phyloP scores from a whole-genome alignment of 2,797 vertebrate species.

The Liasis olivaceus region DNA sequence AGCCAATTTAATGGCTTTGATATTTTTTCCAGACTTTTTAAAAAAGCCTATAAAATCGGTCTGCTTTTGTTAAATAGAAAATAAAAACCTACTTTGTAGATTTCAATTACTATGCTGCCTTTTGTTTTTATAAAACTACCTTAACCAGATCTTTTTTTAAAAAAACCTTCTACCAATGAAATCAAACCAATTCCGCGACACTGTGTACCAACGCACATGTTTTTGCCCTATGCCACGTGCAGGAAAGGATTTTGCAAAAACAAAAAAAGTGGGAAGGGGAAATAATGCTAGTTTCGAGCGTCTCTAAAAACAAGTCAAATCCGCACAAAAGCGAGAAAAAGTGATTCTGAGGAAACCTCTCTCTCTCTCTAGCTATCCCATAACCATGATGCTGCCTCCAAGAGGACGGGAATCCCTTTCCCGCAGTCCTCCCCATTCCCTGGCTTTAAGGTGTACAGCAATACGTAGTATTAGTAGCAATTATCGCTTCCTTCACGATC shows the following conservation, averaged over 20 bases:
- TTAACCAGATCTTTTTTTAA: background rate
- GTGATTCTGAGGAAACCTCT: background rate
- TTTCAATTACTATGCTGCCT: background rate
- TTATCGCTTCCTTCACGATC: background rate
- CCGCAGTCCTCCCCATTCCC: background rate
- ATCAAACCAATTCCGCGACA: background rate
- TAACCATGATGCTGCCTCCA: background rate
- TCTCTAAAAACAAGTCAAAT: background rate
- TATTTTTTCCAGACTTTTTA: background rate
- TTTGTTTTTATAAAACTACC: background rate
- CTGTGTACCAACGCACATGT: no score
- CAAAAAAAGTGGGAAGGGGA: background rate
- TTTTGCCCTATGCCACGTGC: background rate
- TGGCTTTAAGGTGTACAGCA: background rate
- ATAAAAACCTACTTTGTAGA: background rate
- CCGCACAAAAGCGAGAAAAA: background rate
- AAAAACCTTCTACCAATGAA: background rate
- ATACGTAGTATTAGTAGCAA: background rate
- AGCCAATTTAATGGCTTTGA: background rate
- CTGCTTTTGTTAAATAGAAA: background rate
- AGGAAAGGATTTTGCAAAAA: background rate
- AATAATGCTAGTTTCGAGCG: background rate
- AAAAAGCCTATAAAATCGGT: background rate
- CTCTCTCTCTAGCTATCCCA: background rate
- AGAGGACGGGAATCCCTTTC: background rate